phyloP scores from a whole-genome alignment of 2,797 vertebrate species.

The Gobio occitaniae region DNA sequence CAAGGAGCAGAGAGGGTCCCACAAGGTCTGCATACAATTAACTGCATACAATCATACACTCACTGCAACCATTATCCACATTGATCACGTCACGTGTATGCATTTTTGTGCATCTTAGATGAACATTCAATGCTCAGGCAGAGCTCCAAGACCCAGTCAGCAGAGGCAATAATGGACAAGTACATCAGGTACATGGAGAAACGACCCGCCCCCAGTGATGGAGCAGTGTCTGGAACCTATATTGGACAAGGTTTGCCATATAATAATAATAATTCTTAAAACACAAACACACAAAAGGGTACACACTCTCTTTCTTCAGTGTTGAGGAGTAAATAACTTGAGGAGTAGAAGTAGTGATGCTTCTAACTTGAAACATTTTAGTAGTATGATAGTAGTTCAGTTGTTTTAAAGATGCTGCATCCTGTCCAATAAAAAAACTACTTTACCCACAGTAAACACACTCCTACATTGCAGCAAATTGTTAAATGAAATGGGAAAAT shows the following conservation, averaged over 20 bases:
- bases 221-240: conserved; percentile 81
- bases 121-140: conserved; percentile 82
- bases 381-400: neutral
- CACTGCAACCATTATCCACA: neutral
- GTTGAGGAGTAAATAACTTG: neutral
- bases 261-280: neutral
- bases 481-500: neutral
- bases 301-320: neutral
- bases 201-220: conserved; percentile 87
- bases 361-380: neutral
- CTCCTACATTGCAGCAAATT: neutral
- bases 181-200: conserved; percentile 94
- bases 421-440: neutral
- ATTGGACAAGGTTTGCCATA: conserved; percentile 78
- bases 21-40: conserved; percentile 70
- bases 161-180: conserved; percentile 98
- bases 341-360: neutral
- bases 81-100: conserved; percentile 56
- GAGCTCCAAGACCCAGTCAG: conserved; percentile 89
- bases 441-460: neutral
- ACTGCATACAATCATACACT: neutral
- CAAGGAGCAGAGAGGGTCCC: conserved; percentile 84
- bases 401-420: neutral
- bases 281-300: neutral
- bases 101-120: conserved; percentile 75